Percentiles rank a stretch among this genome's conserved stretches.
Evolutionary conservation across 2,113 vertebrate species (phyloP).

Genomic region (Leucoraja erinaceus): DNA sequence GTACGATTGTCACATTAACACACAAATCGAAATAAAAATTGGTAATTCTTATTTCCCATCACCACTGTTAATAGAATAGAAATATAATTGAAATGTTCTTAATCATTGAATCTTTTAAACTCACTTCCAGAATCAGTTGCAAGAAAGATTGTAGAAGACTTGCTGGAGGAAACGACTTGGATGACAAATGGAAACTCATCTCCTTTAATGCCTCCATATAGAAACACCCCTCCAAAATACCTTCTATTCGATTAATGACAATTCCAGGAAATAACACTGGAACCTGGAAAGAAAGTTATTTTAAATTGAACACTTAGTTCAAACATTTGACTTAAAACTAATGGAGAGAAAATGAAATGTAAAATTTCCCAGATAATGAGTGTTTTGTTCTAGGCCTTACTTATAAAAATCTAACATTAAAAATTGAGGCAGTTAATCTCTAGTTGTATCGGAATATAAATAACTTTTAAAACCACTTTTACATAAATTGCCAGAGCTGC

Average conservation of each 20-base stretch:
- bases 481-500: too few species aligned
- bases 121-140: slow-evolving; percentile 69
- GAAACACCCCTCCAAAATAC: slow-evolving; percentile 61
- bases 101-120: not conserved
- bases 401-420: too few species aligned
- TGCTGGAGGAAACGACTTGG: slow-evolving; percentile 65
- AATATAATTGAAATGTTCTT: not conserved
- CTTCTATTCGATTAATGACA: slow-evolving; percentile 51
- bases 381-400: too few species aligned
- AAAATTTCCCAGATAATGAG: too few species aligned
- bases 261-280: slow-evolving; percentile 41
- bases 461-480: too few species aligned
- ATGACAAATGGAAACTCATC: slow-evolving; percentile 58
- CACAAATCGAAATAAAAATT: not conserved
- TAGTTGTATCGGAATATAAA: too few species aligned
- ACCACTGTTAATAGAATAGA: not conserved
- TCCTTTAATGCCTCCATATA: slow-evolving; percentile 73
- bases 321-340: not conserved
- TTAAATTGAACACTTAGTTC: not conserved
- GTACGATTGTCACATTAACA: not conserved
- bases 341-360: too few species aligned
- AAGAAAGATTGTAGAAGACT: slow-evolving; percentile 67
- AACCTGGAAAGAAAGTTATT: not conserved
- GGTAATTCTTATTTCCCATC: not conserved
- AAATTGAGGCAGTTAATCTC: too few species aligned